Conservation (phyloP, 1,140 invertebrate genomes). For the Drosophila sturtevanti region DNA sequence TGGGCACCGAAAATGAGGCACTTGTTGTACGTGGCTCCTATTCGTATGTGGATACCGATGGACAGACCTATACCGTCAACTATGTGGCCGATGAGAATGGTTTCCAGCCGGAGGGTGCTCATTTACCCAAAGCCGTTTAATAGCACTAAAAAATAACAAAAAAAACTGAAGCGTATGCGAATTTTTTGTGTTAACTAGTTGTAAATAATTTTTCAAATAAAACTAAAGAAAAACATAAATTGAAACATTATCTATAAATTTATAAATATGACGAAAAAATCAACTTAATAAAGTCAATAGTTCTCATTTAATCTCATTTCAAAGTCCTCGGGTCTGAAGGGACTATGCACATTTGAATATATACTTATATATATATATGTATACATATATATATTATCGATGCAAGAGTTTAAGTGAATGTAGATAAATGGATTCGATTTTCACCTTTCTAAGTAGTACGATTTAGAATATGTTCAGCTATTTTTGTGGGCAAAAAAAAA, state of each 20-base stretch:
- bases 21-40: constrained; percentile 85
- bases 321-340: no score
- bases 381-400: no score
- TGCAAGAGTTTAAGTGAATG: no score
- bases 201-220: constrained; percentile 46
- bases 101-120: constrained; percentile 87
- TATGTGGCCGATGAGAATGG: constrained; percentile 91
- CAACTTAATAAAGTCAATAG: no score
- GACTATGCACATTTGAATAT: no score
- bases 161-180: background rate
- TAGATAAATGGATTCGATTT: no score
- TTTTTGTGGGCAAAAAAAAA: no score
- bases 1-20: constrained; percentile 81
- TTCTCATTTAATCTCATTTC: no score
- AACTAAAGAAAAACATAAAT: background rate
- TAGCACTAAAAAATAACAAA: constrained; percentile 21
- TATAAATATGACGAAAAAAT: background rate
- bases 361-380: no score
- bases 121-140: constrained; percentile 82
- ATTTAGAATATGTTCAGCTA: no score
- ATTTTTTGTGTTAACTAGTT: constrained; percentile 66
- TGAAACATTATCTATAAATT: constrained; percentile 3
- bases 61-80: constrained; percentile 86
- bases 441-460: no score
- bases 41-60: constrained; percentile 87